These are phyloP conservation scores for Sturnus vulgaris DNA, from an alignment of 2,113 vertebrate species.

Conservation along the genomic window DNA sequence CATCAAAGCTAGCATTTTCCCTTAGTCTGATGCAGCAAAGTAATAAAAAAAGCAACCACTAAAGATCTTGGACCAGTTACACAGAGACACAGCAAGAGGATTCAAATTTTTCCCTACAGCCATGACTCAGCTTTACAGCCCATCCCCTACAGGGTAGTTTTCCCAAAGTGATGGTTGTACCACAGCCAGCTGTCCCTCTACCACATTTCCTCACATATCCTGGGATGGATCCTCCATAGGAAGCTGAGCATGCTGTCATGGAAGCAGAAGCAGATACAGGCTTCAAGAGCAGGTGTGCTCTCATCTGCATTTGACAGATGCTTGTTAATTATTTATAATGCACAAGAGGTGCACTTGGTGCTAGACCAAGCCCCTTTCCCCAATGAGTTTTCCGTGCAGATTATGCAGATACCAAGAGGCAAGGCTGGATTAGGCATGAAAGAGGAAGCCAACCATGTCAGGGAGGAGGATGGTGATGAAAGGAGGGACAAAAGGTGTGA, in stretches of 20 bases:
- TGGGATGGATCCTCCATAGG: neutral
- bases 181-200: neutral
- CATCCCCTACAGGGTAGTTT: neutral
- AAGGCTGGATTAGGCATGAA: neutral
- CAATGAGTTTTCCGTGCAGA: neutral
- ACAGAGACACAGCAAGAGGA: neutral
- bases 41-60: neutral
- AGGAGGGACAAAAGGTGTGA: neutral
- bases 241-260: neutral
- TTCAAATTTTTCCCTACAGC: neutral
- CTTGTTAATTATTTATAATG: neutral
- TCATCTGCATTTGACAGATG: neutral
- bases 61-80: neutral
- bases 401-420: neutral
- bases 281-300: neutral
- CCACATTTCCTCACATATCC: neutral
- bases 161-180: neutral
- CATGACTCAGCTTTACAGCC: slow-evolving; percentile 1
- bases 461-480: neutral
- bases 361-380: neutral
- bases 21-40: neutral
- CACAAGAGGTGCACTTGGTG: neutral
- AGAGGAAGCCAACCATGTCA: neutral
- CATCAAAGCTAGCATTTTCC: slow-evolving; percentile 19
- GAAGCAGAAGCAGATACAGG: neutral